Base-by-base conservation (phyloP, 2,888 invertebrate genomes). In the Formica aserva region DNA sequence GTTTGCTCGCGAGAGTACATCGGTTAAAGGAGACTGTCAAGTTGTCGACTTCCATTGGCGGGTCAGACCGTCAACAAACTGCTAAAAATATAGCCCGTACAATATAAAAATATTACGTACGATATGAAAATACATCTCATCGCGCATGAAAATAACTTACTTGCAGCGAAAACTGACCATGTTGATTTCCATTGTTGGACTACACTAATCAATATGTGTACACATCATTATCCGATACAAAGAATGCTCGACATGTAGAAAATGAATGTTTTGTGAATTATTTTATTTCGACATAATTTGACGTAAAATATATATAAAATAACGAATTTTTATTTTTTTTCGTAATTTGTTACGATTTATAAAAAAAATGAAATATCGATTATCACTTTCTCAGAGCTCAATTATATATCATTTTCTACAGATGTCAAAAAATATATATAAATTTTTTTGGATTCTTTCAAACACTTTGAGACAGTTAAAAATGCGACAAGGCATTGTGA, bases 1-100 rank as follows among this genome's bases (percentile, higher is more conserved):
- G 60, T 85, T 82, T 67, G 82, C 38, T 60, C 57, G 22, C 26
- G 71, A 63, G 63, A 76, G 62, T 69, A 62, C 67, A 85, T 18
- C 26, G 63, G 63, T 48, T 69, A 63, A 85, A 78, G 78, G 67
- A 75, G 75, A 66, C 66, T 71, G 57, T 63, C 63, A 74, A 72
- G 62, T 32, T 74, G 35, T 74, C 72, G 66, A 55, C 66, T 74
- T 74, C 15, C 65, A 63, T 67, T 29, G 63, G 62, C 60, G 15
- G 55, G 26, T 81, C 52, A 18, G 35, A 63, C n/a, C 3, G n/a
- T n/a, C 15, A n/a, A 52, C 38, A 55, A 65, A 57, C 13, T 63
- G 13, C 65, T 81, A 72, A 81, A 83, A 32, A 82, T 82, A 75
- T 69, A 77, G 22, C 0, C 1, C 2, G 18, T 35, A 13, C 35